Base-by-base conservation (phyloP, 2,888 invertebrate species). In the Sminthurides aquaticus region DNA sequence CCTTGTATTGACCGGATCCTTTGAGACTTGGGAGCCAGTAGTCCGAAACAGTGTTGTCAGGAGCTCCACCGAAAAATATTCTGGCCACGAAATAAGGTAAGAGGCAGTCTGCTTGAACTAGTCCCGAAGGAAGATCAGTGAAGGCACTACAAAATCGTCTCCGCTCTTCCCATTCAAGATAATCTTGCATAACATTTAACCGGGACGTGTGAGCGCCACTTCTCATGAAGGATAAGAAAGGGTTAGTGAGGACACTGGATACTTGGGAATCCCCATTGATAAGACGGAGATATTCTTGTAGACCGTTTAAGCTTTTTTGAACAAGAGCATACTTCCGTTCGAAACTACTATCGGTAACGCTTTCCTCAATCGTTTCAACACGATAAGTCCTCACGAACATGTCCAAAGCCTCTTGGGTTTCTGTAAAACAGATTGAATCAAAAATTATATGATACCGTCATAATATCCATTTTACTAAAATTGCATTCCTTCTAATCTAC, bases 121-220 rank as follows among this genome's bases (percentile, higher is more conserved):
- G 26, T 20, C 49, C 55, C 22, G 49, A 34, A 1, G n/a, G 64
- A 27, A 58, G 58, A 20, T 71, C 59, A 0, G 64, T 55, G 59
- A 67, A 71, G n/a, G 55, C 22, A 49, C 57, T 58, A 43, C 66
- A 65, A 58, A 70, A 71, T 55, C 70, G 64, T 27, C 68, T 67
- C 27, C 34, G 49, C 48, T 72, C 74, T 62, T 74, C 71, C 71
- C 71, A 71, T n/a, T 61, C 5, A n/a, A 67, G 54, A 26, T 57
- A 64, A 11, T 57, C 26, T n/a, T n/a, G 24, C 3, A 66, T 25
- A 5, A 8, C 5, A 15, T 20, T 20, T 5, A 15, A 52, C 5
- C 52, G 5, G 26, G 3, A 24, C 48, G 20, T 56, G 49, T 8
- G 24, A 34, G 56, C 34, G 24, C 48, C 43, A 62, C 5, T 34